Base-by-base conservation (phyloP, 2,797 vertebrate genomes). In the Clamator glandarius region DNA sequence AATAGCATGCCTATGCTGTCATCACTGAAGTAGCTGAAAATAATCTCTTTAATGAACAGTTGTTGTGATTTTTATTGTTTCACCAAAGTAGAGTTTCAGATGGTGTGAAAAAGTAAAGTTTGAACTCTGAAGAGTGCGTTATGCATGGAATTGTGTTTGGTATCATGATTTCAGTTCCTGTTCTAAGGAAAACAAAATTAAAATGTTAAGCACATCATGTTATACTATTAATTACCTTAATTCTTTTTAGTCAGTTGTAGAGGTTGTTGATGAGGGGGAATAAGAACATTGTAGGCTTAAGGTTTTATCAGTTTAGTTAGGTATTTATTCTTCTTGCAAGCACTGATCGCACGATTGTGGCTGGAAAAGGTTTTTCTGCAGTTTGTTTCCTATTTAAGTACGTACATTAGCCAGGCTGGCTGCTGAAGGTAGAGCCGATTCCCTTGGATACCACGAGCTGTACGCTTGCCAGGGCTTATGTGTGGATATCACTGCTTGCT, bases 21-120 rank as follows among this genome's bases (percentile, higher is more conserved):
- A 95, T 91, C 83, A 70, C 57, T 92, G 95, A 94, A 94, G 85
- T 79, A 95, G 93, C 89, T 92, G 95, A 92, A 94, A 95, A 90
- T 93, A 96, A 92, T 95, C 73, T 92, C 35, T 90, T 79, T 92
- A 96, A 95, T 91, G 90, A 96, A 88, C 57, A 58, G 63, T 92
- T 88, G 79, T 59, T 91, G 6, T 0, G 1, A 55, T 44, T 73
- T 72, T 84, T 93, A 52, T 79, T 73, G 28, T 58, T 83, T 94
- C 87, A 69, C n/a, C 18, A 28, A 8, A 84, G 28, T 39, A 28
- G 70, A 35, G 44, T 48, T 86, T 86, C 63, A 44, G 20, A 15
- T 79, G 52, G 39, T 76, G 41, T 66, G 88, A 61, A 75, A 85
- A 89, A 89, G 67, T 64, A 18, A 70, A 48, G 50, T 88, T 79